Evolutionary conservation across 2,113 vertebrate genomes (phyloP).

Genomic region (Platycercus adscitus): DNA sequence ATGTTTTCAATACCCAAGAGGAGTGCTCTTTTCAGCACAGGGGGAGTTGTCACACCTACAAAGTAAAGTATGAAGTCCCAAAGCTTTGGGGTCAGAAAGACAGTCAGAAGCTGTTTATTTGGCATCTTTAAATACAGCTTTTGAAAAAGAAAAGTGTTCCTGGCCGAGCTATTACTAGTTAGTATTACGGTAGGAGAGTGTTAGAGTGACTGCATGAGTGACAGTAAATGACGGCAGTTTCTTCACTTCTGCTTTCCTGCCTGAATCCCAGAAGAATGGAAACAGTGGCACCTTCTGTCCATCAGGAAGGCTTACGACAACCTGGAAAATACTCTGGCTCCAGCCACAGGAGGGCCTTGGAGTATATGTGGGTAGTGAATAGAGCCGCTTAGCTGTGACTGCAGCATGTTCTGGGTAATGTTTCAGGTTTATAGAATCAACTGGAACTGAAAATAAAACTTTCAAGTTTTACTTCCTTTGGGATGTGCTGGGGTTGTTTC

Average conservation of each 20-base stretch:
- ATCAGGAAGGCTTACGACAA: too few relatives aligned
- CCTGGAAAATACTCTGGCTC: not conserved
- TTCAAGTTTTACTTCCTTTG: not conserved
- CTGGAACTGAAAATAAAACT: not conserved
- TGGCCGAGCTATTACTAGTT: not conserved
- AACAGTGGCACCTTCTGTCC: not conserved
- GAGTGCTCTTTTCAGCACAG: fast-evolving
- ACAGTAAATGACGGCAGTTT: not conserved
- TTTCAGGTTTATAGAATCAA: not conserved
- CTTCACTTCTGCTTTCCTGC: not conserved
- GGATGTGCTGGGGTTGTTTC: not conserved
- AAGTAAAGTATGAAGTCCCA: not conserved
- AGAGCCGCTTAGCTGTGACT: not conserved
- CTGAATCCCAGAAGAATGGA: not conserved
- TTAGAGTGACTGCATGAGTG: not conserved
- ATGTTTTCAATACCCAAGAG: not conserved
- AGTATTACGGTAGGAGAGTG: not conserved
- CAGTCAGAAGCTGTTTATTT: not conserved
- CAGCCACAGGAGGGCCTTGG: not conserved
- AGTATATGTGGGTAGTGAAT: not conserved
- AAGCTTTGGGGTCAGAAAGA: not conserved
- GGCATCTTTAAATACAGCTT: not conserved
- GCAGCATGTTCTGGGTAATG: not conserved
- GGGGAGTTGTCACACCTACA: not conserved
- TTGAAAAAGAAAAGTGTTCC: not conserved